Base-by-base conservation (phyloP, 1,140 invertebrate species). In the Drosophila nasuta region DNA sequence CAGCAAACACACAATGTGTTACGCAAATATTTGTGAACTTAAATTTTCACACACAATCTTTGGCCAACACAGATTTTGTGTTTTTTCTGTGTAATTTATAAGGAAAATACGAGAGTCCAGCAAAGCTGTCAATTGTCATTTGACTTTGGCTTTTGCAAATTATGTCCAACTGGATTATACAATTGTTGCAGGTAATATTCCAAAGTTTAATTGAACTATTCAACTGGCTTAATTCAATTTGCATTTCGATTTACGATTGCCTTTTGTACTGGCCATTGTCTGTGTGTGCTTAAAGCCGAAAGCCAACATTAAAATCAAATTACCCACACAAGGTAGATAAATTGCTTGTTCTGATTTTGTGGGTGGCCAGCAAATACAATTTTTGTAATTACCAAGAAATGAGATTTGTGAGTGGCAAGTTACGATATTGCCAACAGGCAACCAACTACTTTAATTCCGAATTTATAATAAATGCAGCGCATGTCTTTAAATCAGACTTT, bases 171-270 rank as follows among this genome's bases (percentile, higher is more conserved):
- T 30, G 33, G 8, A 8, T 49, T 28, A 35, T 51, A 35, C 17
- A 51, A 41, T 57, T 57, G 38, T 56, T 41, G 4, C 56, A 63
- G 48, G 48, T 63, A 51, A 63, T 63, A 51, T 62, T 49, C 45
- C 45, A 15, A 65, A 65, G 59, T 60, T 54, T 20, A 73, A 73
- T 67, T 72, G 54, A 25, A 58, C 35, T 13, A 58, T 45, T 20
- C 13, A 25, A 72, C 8, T 58, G 56, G 13, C 56, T 51, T 67
- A 67, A 67, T 73, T 67, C 20, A 73, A 73, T 73, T 73, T 73
- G 46, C 35, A 45, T 59, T 25, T 68, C 48, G 28, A 73, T 60
- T 58, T 58, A 17, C 30, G 28, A 58, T 65, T 51, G 52, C 30
- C 54, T 46, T 72, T 72, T 72, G 69, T 66, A 35, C 35, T 15